Evolutionary conservation across 2,888 invertebrate species (phyloP).

Genomic region (Pseudanteris insignis): DNA sequence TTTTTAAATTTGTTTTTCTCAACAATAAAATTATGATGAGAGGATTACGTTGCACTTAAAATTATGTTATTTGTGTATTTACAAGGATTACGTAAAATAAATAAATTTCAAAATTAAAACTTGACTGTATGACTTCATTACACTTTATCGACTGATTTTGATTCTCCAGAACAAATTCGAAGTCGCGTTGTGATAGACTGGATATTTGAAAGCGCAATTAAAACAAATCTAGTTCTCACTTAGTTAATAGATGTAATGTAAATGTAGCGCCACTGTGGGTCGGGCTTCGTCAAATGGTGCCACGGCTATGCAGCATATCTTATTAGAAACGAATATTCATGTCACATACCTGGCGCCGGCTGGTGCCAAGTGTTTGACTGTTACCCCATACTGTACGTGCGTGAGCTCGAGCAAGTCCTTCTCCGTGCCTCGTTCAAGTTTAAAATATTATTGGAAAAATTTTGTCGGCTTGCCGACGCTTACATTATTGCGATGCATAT

Average conservation of each 20-base stretch:
- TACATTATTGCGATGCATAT: no score
- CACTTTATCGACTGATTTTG: no score
- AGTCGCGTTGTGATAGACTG: no score
- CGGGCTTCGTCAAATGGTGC: constrained; percentile 57
- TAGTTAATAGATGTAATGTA: constrained; percentile 55
- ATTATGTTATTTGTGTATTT: no score
- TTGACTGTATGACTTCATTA: no score
- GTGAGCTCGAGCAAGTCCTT: constrained; percentile 53
- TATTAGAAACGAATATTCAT: constrained; percentile 67
- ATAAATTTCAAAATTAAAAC: no score
- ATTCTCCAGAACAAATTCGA: no score
- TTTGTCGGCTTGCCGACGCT: no score
- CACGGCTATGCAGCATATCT: constrained; percentile 62
- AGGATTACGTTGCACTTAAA: no score
- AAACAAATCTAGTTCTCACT: constrained; percentile 15
- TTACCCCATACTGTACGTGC: constrained; percentile 64
- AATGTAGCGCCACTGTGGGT: constrained; percentile 43
- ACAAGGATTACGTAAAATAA: no score
- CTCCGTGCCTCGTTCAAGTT: constrained; percentile 56
- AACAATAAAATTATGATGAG: no score
- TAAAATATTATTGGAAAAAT: constrained; percentile 59
- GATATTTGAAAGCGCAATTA: constrained; percentile 8
- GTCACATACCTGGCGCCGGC: constrained; percentile 66
- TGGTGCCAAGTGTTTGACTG: constrained; percentile 67
- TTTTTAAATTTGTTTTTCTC: no score